Conservation (phyloP, 2,113 vertebrate species). For the Himantopus leucocephalus region DNA sequence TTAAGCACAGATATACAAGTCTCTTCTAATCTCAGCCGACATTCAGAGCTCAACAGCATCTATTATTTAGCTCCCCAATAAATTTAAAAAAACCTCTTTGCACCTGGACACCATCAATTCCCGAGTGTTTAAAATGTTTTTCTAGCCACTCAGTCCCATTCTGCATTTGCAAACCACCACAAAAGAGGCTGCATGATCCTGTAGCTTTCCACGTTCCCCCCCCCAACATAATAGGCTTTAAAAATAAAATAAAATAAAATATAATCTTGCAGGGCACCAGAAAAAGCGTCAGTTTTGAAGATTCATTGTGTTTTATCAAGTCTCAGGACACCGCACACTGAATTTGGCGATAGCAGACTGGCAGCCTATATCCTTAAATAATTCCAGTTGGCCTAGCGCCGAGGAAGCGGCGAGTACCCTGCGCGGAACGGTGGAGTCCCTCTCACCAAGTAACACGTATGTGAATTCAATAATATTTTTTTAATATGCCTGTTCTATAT, state of each 20-base stretch:
- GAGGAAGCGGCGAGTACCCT: not conserved
- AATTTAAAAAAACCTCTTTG: not conserved
- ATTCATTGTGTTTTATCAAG: not conserved
- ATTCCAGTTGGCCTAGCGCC: rapidly evolving
- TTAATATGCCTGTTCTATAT: not conserved
- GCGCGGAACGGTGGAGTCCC: not conserved
- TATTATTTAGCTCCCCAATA: not conserved
- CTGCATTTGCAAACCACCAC: not conserved
- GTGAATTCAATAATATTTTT: not conserved
- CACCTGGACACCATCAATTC: not conserved
- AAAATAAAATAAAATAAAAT: not conserved
- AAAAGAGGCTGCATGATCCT: not conserved
- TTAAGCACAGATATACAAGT: not conserved
- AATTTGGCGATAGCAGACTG: rapidly evolving
- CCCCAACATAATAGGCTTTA: not conserved
- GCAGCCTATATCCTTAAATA: not conserved
- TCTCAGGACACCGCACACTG: not conserved
- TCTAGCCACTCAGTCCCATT: not conserved
- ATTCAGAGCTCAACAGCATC: not conserved
- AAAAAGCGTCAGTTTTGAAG: not conserved
- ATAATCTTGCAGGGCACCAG: not conserved
- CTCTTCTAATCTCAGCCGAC: not conserved
- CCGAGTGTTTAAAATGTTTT: not conserved
- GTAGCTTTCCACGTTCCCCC: not conserved
- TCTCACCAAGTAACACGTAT: rapidly evolving